phyloP scores from a whole-genome alignment of 2,797 vertebrate species.

The Simalia tracyae region DNA sequence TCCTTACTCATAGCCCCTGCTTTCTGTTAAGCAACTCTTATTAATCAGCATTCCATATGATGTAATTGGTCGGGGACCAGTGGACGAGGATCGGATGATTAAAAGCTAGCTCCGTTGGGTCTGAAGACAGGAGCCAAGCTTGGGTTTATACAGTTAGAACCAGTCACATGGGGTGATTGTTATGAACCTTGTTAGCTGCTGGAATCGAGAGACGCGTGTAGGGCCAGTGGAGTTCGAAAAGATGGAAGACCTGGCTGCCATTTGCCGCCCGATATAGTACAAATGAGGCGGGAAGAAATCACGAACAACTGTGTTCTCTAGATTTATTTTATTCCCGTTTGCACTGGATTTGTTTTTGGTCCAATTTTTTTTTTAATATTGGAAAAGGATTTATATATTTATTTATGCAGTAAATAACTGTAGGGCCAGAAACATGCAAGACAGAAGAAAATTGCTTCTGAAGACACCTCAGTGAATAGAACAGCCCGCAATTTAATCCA shows the following conservation, averaged over 20 bases:
- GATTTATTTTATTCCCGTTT: conserved; percentile 7
- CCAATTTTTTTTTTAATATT: neutral
- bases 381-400: neutral
- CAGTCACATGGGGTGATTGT: neutral
- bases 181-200: neutral
- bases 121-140: neutral
- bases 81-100: neutral
- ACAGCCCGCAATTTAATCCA: neutral
- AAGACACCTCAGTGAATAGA: neutral
- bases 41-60: conserved; percentile 15
- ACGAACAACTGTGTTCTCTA: neutral
- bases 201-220: neutral
- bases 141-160: neutral
- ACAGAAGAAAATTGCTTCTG: conserved; percentile 1
- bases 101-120: neutral
- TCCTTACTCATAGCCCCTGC: accelerated
- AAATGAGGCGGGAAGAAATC: accelerated
- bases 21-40: conserved; percentile 19
- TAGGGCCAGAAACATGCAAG: neutral
- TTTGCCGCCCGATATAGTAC: neutral
- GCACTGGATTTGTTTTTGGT: neutral
- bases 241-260: neutral
- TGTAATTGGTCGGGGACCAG: conserved; percentile 3
- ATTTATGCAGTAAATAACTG: neutral
- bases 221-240: neutral